These are phyloP conservation scores for Cossypha dichroa DNA, from an alignment of 2,797 vertebrate genomes.

Conservation along the genomic window DNA sequence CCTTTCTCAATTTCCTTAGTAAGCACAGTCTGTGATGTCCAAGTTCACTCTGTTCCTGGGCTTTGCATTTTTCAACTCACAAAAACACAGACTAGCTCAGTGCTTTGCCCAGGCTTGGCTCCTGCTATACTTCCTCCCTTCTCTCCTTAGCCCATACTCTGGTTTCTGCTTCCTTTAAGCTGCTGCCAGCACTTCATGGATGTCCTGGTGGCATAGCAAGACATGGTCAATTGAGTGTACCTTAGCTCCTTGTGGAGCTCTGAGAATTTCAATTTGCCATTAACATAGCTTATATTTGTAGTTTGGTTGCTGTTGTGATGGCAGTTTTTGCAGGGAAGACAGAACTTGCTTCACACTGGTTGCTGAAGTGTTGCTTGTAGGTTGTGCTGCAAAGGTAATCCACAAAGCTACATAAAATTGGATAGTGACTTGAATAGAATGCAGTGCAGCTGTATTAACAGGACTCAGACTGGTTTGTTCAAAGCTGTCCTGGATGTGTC, in stretches of 20 bases:
- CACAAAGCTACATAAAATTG: accelerated
- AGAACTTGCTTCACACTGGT: neutral
- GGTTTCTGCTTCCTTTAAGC: neutral
- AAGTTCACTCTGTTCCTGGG: neutral
- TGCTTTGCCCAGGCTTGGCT: neutral
- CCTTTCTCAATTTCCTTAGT: neutral
- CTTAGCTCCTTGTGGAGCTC: neutral
- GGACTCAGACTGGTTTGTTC: neutral
- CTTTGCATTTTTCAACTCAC: conserved; percentile 25
- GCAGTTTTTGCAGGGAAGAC: neutral
- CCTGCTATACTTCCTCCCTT: neutral
- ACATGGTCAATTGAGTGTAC: neutral
- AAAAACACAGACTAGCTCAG: neutral
- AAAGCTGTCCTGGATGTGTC: neutral
- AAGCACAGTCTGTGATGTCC: neutral
- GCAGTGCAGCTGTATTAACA: neutral
- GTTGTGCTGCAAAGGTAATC: neutral
- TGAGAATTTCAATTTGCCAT: neutral
- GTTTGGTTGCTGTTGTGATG: neutral
- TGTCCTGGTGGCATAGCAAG: neutral
- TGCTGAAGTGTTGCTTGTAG: neutral
- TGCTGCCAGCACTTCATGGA: neutral
- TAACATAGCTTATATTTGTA: neutral
- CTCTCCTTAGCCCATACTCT: neutral
- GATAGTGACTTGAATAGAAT: neutral